phyloP scores from a whole-genome alignment of 2,797 vertebrate species.

The Loris lydekkerianus region DNA sequence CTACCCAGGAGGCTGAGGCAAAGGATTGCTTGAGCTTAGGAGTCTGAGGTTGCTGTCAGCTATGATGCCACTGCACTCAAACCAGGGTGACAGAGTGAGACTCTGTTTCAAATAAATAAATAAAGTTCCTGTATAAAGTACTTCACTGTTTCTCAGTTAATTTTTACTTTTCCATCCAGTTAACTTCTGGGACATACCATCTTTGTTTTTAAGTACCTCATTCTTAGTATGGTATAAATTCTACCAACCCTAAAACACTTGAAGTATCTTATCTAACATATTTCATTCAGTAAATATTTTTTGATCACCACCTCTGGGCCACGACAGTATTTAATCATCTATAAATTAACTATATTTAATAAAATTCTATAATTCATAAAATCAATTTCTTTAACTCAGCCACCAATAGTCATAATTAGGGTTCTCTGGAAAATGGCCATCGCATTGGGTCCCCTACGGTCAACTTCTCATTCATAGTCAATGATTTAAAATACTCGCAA shows the following conservation, averaged over 20 bases:
- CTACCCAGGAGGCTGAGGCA: too few species aligned
- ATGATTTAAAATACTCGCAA: neutral
- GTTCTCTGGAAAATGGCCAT: neutral
- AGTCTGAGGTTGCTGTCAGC: too few species aligned
- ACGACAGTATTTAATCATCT: neutral
- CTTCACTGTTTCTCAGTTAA: neutral
- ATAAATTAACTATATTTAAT: neutral
- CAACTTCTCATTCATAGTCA: neutral
- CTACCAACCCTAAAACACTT: neutral
- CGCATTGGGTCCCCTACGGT: neutral
- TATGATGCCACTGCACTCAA: too few species aligned
- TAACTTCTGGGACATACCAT: neutral
- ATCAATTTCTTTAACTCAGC: neutral
- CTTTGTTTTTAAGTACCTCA: conserved; percentile 1
- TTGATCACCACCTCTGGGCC: neutral
- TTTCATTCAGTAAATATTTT: neutral
- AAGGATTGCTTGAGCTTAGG: too few species aligned
- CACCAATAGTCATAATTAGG: neutral
- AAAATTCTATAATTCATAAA: neutral
- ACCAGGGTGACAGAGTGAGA: too few species aligned
- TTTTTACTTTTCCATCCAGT: neutral
- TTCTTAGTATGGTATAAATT: neutral
- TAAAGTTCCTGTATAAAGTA: neutral
- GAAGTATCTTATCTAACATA: neutral
- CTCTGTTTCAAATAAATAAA: too few species aligned